These are phyloP conservation scores for Poecilobothrus nobilitatus DNA, from an alignment of 2,888 invertebrate species.

Conservation along the genomic window DNA sequence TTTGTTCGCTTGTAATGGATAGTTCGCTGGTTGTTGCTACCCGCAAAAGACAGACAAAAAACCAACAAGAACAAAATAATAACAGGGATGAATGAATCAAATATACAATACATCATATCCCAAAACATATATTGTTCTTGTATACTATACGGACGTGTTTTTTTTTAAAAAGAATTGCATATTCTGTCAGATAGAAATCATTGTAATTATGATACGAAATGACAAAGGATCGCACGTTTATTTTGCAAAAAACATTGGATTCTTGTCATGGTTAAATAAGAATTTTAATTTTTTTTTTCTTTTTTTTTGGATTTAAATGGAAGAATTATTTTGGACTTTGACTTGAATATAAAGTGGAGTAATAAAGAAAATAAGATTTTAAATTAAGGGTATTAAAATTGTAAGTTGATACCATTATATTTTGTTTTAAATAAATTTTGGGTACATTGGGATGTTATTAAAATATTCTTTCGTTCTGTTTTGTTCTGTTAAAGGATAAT, in stretches of 20 bases:
- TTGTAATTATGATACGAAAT: neutral
- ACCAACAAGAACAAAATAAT: too few relatives aligned
- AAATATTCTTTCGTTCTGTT: neutral
- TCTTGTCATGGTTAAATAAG: neutral
- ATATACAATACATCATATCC: too few relatives aligned
- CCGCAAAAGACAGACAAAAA: too few relatives aligned
- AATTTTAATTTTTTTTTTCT: neutral
- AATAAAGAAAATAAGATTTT: neutral
- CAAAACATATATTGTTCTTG: neutral
- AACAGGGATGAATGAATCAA: too few relatives aligned
- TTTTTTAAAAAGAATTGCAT: neutral
- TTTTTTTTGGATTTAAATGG: neutral
- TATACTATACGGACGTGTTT: neutral
- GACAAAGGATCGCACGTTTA: neutral
- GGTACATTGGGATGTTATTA: too few relatives aligned
- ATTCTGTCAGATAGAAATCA: neutral
- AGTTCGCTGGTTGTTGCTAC: too few relatives aligned
- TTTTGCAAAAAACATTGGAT: neutral
- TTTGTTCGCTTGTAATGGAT: too few relatives aligned
- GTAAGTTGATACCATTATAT: neutral
- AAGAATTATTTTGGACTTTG: too few relatives aligned
- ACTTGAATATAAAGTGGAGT: too few relatives aligned
- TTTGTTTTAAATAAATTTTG: too few relatives aligned
- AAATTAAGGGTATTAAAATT: conserved; percentile 5
- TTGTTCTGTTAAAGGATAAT: neutral